Conservation (phyloP, 2,113 vertebrate species). For the Marmota monax region DNA sequence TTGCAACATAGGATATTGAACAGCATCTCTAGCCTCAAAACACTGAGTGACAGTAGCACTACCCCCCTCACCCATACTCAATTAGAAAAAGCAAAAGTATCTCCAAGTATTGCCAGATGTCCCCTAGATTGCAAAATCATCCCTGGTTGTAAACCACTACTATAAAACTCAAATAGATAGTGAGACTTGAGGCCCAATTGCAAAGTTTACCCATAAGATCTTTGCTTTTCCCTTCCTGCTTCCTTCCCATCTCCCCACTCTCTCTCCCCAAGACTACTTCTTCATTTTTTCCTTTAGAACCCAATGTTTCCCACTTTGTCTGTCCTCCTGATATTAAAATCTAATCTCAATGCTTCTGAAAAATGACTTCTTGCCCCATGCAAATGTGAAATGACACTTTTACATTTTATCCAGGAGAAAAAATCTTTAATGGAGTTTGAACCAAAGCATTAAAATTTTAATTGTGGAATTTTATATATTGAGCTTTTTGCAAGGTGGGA, state of each 20-base stretch:
- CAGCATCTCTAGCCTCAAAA: neutral
- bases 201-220: neutral
- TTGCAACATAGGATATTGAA: neutral
- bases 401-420: neutral
- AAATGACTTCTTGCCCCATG: neutral
- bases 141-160: neutral
- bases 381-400: neutral
- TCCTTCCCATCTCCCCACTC: neutral
- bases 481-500: neutral
- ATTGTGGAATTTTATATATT: neutral
- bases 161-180: neutral
- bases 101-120: neutral
- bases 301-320: neutral
- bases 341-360: neutral
- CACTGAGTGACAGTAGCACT: fast-evolving
- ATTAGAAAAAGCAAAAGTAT: neutral
- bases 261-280: neutral
- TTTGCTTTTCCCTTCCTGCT: neutral
- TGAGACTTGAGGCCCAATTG: neutral
- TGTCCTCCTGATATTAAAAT: neutral
- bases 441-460: neutral
- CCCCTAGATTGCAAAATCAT: neutral
- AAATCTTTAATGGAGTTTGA: neutral
- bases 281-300: neutral
- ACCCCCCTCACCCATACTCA: neutral